Evolutionary conservation across 1,140 invertebrate species (phyloP).

Genomic region (Trichonephila inaurata): DNA sequence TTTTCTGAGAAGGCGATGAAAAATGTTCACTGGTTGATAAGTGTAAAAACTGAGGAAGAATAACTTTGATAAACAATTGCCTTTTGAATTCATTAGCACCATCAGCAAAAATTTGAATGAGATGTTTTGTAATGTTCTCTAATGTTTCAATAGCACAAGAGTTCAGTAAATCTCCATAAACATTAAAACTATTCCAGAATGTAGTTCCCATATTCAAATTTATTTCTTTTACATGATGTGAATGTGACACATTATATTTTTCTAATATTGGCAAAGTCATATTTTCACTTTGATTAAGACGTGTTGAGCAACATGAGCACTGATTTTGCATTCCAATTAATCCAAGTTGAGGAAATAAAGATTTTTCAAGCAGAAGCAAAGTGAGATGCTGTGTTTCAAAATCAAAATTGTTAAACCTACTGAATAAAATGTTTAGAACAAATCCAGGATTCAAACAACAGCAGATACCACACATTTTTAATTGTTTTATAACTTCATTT

Average conservation of each 20-base stretch:
- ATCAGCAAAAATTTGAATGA: conserved; percentile 42
- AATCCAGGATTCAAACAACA: conserved; percentile 56
- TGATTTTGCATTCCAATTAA: neutral
- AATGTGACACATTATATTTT: neutral
- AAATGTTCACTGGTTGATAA: neutral
- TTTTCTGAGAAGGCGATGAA: neutral
- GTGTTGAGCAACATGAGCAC: conserved; percentile 9
- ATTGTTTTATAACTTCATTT: conserved; percentile 49
- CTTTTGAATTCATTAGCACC: conserved; percentile 43
- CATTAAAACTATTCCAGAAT: conserved; percentile 48
- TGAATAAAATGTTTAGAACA: conserved; percentile 48
- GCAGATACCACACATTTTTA: conserved; percentile 64
- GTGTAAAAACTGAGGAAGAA: conserved; percentile 54
- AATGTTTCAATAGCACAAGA: conserved; percentile 17
- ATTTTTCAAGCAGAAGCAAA: conserved; percentile 44
- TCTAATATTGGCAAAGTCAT: neutral
- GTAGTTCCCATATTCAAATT: neutral
- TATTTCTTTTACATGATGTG: neutral
- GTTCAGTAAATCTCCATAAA: conserved; percentile 50
- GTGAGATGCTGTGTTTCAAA: conserved; percentile 34
- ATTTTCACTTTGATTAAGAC: conserved; percentile 39
- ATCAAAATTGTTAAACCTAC: neutral
- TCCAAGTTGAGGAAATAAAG: conserved; percentile 53
- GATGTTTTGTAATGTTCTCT: conserved; percentile 50
- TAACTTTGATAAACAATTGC: conserved; percentile 60